Conservation (phyloP, 2,113 vertebrate species). For the Aramus guarauna region DNA sequence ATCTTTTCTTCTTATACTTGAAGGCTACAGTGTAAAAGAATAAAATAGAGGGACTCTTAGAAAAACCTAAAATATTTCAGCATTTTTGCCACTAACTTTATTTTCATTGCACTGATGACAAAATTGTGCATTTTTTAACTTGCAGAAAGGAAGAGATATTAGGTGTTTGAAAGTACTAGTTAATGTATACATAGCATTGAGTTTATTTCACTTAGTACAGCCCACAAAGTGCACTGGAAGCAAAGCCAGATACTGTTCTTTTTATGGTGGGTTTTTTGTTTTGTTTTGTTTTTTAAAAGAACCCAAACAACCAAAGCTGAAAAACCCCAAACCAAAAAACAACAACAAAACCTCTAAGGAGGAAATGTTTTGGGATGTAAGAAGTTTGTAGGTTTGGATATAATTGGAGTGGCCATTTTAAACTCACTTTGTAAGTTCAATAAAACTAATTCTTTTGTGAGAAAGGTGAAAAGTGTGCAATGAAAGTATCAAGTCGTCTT, state of each 20-base stretch:
- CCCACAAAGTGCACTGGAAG: neutral
- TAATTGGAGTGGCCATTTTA: neutral
- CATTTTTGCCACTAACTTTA: neutral
- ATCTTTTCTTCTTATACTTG: neutral
- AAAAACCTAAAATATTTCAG: neutral
- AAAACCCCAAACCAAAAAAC: too few relatives aligned
- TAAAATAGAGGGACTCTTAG: neutral
- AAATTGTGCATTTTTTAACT: neutral
- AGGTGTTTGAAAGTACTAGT: neutral
- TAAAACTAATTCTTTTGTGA: neutral
- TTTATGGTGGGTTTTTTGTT: too few relatives aligned
- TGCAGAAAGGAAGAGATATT: neutral
- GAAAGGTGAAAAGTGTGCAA: neutral
- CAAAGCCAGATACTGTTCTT: neutral
- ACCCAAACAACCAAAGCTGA: too few relatives aligned
- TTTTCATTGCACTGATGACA: neutral
- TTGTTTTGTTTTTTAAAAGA: too few relatives aligned
- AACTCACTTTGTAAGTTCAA: neutral
- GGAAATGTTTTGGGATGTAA: neutral
- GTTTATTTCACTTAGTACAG: neutral
- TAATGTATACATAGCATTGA: rapidly evolving
- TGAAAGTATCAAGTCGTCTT: neutral
- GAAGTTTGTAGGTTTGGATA: neutral
- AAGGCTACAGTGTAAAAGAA: neutral
- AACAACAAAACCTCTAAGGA: neutral